Evolutionary conservation across 1,140 invertebrate genomes (phyloP), one percentile per base, ranked within the genome.

Genomic region (Heliothis subflexa): DNA sequence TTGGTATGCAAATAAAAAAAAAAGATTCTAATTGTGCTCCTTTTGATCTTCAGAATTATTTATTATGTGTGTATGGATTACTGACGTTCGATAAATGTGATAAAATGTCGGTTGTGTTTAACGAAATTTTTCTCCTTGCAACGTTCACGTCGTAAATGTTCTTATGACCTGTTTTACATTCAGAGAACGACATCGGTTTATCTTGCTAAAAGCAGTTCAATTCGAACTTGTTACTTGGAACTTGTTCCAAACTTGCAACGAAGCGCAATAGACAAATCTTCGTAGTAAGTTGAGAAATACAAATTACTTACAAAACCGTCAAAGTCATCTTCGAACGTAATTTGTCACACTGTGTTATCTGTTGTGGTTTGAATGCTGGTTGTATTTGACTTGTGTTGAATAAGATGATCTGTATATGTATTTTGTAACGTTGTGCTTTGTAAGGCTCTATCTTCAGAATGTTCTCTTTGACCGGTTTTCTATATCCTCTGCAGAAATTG

Each of bases 1-100:
- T 87, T 83, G 86, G 90, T 87, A 90, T 91, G 89, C 84, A 86
- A 86, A 92, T 86, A 86, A 89, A 88, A 87, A 84, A 66, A 61
- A 75, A 64, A 47, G 62, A 49, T 66, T 72, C 55, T 75, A 80
- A 79, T 79, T 72, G 61, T 66, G 57, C 68, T 64, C 57, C 40
- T 75, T 78, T 74, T 70, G 75, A 75, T 77, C 50, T 68, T 66
- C 25, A 68, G 28, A 68, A 75, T 74, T 16, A 74, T 40, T 62
- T 68, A 71, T 71, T 78, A 47, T 28, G 59, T 49, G 47, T 49
- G 40, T 72, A 33, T 76, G 50, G 68, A 74, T 61, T 59, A 49
- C 33, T 3, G 40, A 16, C 54, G 25, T 76, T 70, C 45, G 49
- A 57, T 45, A 55, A 78, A 57, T 55, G 33, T 49, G 57, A 40